Evolutionary conservation across 2,113 vertebrate genomes (phyloP).

Genomic region (Otolemur garnettii): DNA sequence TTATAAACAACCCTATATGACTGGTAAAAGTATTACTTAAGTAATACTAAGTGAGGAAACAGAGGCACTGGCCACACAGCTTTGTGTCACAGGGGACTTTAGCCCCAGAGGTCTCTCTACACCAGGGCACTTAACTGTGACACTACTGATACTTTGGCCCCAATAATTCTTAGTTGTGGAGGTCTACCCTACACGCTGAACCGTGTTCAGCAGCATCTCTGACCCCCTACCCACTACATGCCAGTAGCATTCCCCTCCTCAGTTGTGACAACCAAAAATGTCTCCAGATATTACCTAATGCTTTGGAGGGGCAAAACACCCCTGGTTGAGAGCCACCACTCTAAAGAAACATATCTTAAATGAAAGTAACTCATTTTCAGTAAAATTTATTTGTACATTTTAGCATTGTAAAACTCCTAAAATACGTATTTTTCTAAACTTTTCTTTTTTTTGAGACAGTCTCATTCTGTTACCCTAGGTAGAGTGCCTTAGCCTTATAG

Average conservation of each 20-base stretch:
- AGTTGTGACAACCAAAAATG: neutral
- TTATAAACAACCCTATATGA: neutral
- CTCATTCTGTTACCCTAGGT: too few relatives aligned
- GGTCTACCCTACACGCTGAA: neutral
- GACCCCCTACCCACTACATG: neutral
- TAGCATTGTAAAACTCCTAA: neutral
- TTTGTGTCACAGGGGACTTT: neutral
- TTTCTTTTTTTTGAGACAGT: too few relatives aligned
- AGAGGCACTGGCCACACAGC: neutral
- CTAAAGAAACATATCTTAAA: neutral
- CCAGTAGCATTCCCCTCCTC: neutral
- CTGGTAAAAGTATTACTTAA: neutral
- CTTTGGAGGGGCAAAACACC: neutral
- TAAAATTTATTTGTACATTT: constrained; percentile 28
- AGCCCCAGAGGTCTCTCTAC: neutral
- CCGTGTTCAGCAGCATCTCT: too few relatives aligned
- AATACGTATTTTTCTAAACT: neutral
- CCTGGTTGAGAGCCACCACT: neutral
- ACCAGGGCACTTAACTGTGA: neutral
- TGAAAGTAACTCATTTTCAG: neutral
- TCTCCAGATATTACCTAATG: neutral
- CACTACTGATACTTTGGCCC: neutral
- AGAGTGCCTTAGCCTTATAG: too few relatives aligned
- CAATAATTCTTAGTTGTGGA: neutral
- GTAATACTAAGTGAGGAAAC: neutral